Conservation (phyloP, 2,113 vertebrate species). For the Siniperca knerii region DNA sequence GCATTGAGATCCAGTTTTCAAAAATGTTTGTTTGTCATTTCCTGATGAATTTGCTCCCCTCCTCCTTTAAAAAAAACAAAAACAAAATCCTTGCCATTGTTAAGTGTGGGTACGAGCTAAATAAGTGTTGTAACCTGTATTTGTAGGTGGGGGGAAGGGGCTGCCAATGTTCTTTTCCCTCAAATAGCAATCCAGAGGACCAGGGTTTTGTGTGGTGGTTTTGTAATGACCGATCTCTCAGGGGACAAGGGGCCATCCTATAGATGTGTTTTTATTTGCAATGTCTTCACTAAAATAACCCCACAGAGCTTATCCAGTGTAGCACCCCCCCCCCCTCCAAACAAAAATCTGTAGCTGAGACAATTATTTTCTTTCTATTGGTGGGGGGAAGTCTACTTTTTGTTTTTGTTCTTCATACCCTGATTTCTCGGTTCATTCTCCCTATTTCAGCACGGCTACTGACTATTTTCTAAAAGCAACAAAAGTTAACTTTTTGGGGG, state of each 20-base stretch:
- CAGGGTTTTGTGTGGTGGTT: constrained; percentile 50
- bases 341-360: constrained; percentile 72
- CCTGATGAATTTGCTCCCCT: constrained; percentile 41
- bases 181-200: constrained; percentile 49
- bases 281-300: constrained; percentile 34
- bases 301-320: constrained; percentile 33
- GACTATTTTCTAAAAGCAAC: constrained; percentile 70
- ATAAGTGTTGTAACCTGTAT: constrained; percentile 44
- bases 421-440: constrained; percentile 28
- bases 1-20: constrained; percentile 62
- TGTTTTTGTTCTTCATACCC: constrained; percentile 55
- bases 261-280: constrained; percentile 45
- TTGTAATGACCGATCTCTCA: constrained; percentile 76
- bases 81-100: constrained; percentile 28
- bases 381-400: constrained; percentile 23
- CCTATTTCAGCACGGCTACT: constrained; percentile 69
- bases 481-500: constrained; percentile 53
- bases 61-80: background rate
- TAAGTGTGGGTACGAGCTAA: constrained; percentile 50
- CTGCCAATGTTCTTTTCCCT: constrained; percentile 55
- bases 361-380: constrained; percentile 41
- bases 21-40: constrained; percentile 35
- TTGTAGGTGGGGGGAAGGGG: constrained; percentile 23
- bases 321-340: constrained; percentile 13
- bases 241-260: constrained; percentile 72